A percentile compares a stretch with the other conserved stretches of the same genome.
These are phyloP conservation scores for Parnassius smintheus DNA, from an alignment of 2,888 invertebrate species.

Conservation along the genomic window DNA sequence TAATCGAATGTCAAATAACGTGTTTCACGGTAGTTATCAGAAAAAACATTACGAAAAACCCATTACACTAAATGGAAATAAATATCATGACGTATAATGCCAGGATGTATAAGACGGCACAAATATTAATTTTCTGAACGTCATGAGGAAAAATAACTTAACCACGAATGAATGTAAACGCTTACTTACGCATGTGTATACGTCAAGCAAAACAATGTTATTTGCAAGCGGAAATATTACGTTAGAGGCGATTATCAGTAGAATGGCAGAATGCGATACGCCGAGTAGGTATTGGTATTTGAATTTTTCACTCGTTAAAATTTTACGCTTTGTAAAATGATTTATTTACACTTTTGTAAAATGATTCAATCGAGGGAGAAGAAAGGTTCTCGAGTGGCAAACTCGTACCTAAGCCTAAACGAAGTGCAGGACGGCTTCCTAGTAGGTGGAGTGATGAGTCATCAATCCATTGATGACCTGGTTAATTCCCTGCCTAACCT, in stretches of 20 bases:
- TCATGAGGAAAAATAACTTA: constrained; percentile 21
- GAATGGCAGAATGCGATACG: constrained; percentile 16
- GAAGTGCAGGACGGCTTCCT: too few species aligned
- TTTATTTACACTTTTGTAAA: not conserved
- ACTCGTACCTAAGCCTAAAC: too few species aligned
- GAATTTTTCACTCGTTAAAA: constrained; percentile 17
- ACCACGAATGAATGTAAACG: constrained; percentile 2
- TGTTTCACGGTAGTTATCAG: not conserved
- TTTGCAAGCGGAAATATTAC: constrained; percentile 25
- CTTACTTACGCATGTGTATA: constrained; percentile 14
- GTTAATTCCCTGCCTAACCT: too few species aligned
- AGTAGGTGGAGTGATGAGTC: too few species aligned
- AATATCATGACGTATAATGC: constrained; percentile 8
- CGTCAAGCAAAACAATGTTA: constrained; percentile 21
- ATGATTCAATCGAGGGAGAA: too few species aligned
- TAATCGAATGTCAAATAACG: not conserved
- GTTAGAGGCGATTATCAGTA: constrained; percentile 19
- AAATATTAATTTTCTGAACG: constrained; percentile 16
- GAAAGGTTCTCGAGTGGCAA: too few species aligned
- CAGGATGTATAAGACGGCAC: constrained; percentile 12
- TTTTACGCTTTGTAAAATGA: constrained; percentile 16
- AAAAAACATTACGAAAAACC: not conserved
- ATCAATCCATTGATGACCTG: too few species aligned
- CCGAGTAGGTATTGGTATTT: constrained; percentile 6
- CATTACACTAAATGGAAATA: not conserved